These are phyloP conservation scores for Micromesistius poutassou DNA, from an alignment of 2,797 vertebrate genomes.

Conservation along the genomic window DNA sequence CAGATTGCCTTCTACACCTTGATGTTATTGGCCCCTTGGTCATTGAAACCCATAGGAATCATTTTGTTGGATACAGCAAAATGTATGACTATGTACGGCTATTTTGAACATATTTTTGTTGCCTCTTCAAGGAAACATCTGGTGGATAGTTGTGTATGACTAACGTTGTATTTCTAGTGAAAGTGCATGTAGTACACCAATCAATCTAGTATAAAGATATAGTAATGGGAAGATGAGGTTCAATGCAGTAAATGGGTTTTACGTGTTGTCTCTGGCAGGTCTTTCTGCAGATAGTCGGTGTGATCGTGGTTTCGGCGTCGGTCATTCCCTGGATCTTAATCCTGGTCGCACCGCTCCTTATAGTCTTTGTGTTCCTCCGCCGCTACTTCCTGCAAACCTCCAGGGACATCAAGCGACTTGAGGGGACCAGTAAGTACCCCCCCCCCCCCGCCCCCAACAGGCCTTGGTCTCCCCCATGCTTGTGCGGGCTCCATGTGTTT, in stretches of 20 bases:
- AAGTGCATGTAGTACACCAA: not conserved
- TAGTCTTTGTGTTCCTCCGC: conserved; percentile 77
- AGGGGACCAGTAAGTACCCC: conserved; percentile 88
- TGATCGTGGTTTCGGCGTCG: conserved; percentile 77
- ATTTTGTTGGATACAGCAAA: too few species aligned
- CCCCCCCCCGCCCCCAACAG: too few species aligned
- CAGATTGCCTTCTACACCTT: too few species aligned
- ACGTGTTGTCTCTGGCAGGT: conserved; percentile 61
- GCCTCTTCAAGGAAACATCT: too few species aligned
- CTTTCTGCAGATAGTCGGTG: conserved; percentile 80
- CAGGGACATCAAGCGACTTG: conserved; percentile 86
- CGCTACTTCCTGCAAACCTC: conserved; percentile 86
- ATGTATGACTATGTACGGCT: too few species aligned
- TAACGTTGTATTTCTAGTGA: not conserved
- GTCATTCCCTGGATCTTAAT: conserved; percentile 86
- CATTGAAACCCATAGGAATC: too few species aligned
- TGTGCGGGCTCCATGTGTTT: too few species aligned
- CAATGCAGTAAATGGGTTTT: not conserved
- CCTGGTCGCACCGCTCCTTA: conserved; percentile 78
- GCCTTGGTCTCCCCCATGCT: not conserved
- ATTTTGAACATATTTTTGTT: too few species aligned
- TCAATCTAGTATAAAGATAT: not conserved
- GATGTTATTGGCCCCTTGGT: too few species aligned
- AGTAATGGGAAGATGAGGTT: not conserved
- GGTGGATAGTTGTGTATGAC: not conserved